Percentiles rank a stretch among this genome's conserved stretches.
Evolutionary conservation across 2,888 invertebrate genomes (phyloP).

Genomic region (Trichogramma evanescens): DNA sequence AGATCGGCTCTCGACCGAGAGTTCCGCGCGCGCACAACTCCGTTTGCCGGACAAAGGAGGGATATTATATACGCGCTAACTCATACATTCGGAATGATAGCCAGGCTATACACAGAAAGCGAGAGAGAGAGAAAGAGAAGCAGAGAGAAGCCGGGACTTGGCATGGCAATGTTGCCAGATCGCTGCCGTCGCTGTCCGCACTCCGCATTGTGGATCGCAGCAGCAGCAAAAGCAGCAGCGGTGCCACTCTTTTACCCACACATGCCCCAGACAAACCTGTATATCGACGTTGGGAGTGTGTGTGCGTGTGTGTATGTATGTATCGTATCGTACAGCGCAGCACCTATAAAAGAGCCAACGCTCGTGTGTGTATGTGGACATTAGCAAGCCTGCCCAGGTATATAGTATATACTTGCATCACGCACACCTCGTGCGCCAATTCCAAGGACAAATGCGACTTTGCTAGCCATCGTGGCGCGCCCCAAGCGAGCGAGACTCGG

Average conservation of each 20-base stretch:
- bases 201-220: conserved; percentile 12
- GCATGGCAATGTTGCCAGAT: conserved; percentile 29
- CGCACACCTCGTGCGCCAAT: conserved; percentile 6
- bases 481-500: conserved; percentile 18
- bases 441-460: conserved; percentile 46
- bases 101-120: background rate
- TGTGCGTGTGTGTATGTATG: too few species aligned
- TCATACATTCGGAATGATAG: too few species aligned
- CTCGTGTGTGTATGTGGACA: background rate
- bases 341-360: background rate
- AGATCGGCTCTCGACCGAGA: conserved; percentile 56
- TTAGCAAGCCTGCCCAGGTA: background rate
- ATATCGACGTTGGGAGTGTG: too few species aligned
- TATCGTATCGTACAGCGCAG: background rate
- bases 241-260: too few species aligned
- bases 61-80: background rate
- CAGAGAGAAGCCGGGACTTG: background rate
- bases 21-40: conserved; percentile 29
- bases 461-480: conserved; percentile 45
- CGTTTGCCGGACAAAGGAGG: conserved; percentile 22
- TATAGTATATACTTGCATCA: background rate
- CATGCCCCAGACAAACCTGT: too few species aligned
- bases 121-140: background rate
- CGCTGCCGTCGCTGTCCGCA: background rate
- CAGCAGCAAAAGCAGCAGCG: background rate